Base-by-base conservation (phyloP, 2,888 invertebrate genomes). In the Caenorhabditis becei region DNA sequence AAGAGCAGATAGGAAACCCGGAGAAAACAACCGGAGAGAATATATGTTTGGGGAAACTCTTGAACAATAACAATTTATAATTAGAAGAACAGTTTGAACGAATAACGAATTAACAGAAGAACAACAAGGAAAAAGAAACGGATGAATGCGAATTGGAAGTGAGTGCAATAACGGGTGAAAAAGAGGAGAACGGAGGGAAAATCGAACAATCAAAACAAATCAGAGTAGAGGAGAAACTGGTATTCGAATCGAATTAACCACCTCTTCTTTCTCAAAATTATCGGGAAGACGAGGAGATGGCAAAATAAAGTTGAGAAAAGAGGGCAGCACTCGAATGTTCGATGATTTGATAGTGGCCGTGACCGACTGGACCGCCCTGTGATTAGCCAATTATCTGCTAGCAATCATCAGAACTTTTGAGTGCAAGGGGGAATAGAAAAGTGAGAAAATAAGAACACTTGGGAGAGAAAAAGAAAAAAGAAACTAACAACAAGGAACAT, bases 231-330 rank as follows among this genome's bases (percentile, higher is more conserved):
- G 32, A 59, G 35, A 59, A 74, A 77, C 75, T 77, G 75, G 75
- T 67, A 77, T 62, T 67, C 41, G 54, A 67, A 61, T 62, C 67
- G 49, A 61, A 67, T 77, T 77, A 77, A 61, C 66, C 47, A 53
- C 75, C 44, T 58, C 58, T 59, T 51, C 35, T 51, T 41, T 59
- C 63, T 58, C 32, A 63, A 54, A 54, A 72, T 44, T 24, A 62
- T 35, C 51, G 54, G 51, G 61, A 4, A 47, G 18, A 16, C n/a
- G n/a, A n/a, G n/a, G n/a, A n/a, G 47, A 47, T 35, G 58, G 20
- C 23, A 44, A 49, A 56, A 58, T 41, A 32, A 56, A 62, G 41
- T 72, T 35, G n/a, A 23, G 59, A 58, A 59, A 35, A 56, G 51
- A 66, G 59, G 28, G 44, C 61, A 56, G n/a, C 63, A 63, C 49